phyloP scores from a whole-genome alignment of 2,797 vertebrate species.

The Platalea minor region DNA sequence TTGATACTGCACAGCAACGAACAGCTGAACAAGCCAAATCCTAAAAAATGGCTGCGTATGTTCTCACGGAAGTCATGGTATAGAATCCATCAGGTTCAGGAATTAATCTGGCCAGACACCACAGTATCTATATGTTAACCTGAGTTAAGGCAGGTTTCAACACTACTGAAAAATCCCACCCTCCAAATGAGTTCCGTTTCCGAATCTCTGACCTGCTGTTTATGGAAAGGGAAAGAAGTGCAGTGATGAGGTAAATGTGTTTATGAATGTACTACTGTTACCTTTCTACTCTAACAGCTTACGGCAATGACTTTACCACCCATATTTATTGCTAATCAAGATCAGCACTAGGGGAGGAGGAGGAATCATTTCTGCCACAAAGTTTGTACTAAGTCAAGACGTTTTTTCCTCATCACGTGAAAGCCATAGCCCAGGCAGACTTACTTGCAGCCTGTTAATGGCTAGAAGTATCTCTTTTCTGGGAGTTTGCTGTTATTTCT shows the following conservation, averaged over 20 bases:
- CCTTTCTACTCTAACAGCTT: slow-evolving; percentile 34
- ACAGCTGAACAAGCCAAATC: background rate
- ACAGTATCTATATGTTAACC: background rate
- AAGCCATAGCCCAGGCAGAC: background rate
- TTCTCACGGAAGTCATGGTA: background rate
- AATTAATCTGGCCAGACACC: background rate
- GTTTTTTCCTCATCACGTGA: background rate
- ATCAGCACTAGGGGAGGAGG: background rate
- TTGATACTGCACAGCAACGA: background rate
- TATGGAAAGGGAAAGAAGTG: background rate
- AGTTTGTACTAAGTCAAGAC: background rate
- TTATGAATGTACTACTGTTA: slow-evolving; percentile 15
- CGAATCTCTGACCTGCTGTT: background rate
- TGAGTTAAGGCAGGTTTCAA: background rate
- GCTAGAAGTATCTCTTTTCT: background rate
- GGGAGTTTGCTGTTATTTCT: background rate
- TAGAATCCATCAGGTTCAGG: background rate
- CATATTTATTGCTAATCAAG: slow-evolving; percentile 33
- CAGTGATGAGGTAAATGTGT: background rate
- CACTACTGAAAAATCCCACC: background rate
- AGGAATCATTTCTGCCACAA: background rate
- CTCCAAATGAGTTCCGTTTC: background rate
- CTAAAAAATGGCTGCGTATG: background rate
- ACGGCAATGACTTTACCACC: slow-evolving; percentile 13
- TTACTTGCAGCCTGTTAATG: background rate